Evolutionary conservation across 1,140 invertebrate genomes (phyloP).

Genomic region (Acromyrmex charruanus): DNA sequence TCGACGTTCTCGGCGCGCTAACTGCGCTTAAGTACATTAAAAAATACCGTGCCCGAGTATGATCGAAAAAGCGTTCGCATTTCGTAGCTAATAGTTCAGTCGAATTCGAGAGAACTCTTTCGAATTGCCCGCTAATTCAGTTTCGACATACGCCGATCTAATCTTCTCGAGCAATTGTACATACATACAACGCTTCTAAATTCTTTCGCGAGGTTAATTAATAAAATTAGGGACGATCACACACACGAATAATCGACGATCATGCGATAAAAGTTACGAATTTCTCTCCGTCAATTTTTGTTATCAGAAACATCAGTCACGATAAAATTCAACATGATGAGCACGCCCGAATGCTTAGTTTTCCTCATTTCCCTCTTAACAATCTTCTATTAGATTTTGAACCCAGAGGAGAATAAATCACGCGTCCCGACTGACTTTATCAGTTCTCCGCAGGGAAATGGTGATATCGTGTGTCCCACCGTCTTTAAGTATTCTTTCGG

Average conservation of each 20-base stretch:
- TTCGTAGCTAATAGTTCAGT: constrained; percentile 3
- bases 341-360: not conserved
- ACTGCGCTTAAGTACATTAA: constrained; percentile 84
- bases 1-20: constrained; percentile 48
- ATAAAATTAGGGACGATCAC: constrained; percentile 60
- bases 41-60: constrained; percentile 81
- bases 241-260: constrained; percentile 50
- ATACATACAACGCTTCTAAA: constrained; percentile 8
- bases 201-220: constrained; percentile 22
- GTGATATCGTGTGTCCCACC: not conserved
- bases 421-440: constrained; percentile 34
- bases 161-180: constrained; percentile 55
- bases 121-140: constrained; percentile 30
- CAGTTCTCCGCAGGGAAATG: constrained; percentile 23
- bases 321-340: constrained; percentile 57
- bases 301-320: not conserved
- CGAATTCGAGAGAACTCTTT: not conserved
- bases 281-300: constrained; percentile 27
- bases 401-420: constrained; percentile 32
- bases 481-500: constrained; percentile 51
- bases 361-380: constrained; percentile 14
- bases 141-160: constrained; percentile 62
- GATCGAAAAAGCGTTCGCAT: constrained; percentile 60
- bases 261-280: constrained; percentile 52
- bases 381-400: constrained; percentile 28